Conservation (phyloP, 2,113 vertebrate genomes). For the zebrafish (Danio rerio) region GRCz12tu NC_133178.1:11122501-11123000, state of each 20-base stretch:
- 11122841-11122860: neutral
- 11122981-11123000: neutral
- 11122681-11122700: too few species aligned
- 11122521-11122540: neutral
- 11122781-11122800: too few species aligned
- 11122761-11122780: neutral
- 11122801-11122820: neutral
- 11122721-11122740: neutral
- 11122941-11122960: neutral
- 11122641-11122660: too few species aligned
- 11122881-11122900: neutral
- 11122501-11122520: neutral
- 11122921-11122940: constrained; percentile 11
- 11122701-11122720: too few species aligned
- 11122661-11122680: too few species aligned
- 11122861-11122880: neutral
- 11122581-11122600: neutral
- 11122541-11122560: neutral
- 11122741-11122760: neutral
- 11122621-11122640: too few species aligned
- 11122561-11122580: neutral
- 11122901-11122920: neutral
- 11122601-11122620: neutral
- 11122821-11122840: neutral
- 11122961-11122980: neutral